Evolutionary conservation across 2,113 vertebrate species (phyloP).

Genomic region (Cynocephalus volans): DNA sequence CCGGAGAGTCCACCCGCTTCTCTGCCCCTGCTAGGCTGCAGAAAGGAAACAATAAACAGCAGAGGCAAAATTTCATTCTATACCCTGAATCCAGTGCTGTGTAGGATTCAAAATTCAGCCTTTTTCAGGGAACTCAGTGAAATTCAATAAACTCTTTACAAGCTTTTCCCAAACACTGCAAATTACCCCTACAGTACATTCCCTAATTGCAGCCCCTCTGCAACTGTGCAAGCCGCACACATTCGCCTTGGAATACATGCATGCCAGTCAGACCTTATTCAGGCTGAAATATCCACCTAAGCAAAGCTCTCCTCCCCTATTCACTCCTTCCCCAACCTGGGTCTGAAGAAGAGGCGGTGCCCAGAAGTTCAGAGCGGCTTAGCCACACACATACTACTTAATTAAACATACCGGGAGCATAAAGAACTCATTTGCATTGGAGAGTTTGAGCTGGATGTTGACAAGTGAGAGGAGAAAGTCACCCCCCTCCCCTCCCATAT

Average conservation of each 20-base stretch:
- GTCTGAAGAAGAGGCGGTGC: background rate
- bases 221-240: background rate
- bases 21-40: conserved; percentile 42
- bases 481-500: background rate
- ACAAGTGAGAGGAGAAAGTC: conserved; percentile 69
- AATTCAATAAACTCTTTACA: conserved; percentile 44
- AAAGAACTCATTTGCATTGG: conserved; percentile 83
- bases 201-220: conserved; percentile 16
- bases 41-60: conserved; percentile 45
- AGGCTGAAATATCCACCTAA: conserved; percentile 37
- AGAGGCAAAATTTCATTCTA: background rate
- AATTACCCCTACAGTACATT: conserved; percentile 3
- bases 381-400: conserved; percentile 61
- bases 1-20: conserved; percentile 23
- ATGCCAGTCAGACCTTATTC: conserved; percentile 13
- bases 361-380: conserved; percentile 71
- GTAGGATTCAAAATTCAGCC: conserved; percentile 54
- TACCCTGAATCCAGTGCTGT: background rate
- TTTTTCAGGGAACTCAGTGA: background rate
- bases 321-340: background rate
- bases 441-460: conserved; percentile 72
- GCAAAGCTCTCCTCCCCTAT: background rate
- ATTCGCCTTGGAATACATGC: background rate
- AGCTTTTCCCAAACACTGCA: background rate
- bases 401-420: conserved; percentile 77